Conservation (phyloP, 2,113 vertebrate genomes). For the Gavia stellata region DNA sequence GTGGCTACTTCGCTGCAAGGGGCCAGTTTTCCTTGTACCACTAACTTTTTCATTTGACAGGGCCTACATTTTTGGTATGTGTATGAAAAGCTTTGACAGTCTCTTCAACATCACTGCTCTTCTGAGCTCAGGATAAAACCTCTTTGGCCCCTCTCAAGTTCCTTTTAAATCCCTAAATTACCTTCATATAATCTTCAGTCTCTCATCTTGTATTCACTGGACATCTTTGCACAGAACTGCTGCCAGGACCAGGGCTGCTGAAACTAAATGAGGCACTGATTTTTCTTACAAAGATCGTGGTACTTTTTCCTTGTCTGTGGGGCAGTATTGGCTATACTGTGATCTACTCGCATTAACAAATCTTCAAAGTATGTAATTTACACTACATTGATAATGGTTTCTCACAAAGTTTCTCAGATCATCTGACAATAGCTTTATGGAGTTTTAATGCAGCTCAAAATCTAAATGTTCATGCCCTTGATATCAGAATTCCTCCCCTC, state of each 20-base stretch:
- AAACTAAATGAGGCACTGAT: neutral
- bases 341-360: neutral
- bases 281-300: neutral
- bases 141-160: slow-evolving; percentile 30
- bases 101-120: slow-evolving; percentile 20
- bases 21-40: neutral
- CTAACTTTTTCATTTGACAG: neutral
- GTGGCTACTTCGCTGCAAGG: neutral
- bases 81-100: slow-evolving; percentile 36
- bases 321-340: neutral
- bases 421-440: neutral
- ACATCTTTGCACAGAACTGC: neutral
- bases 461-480: neutral
- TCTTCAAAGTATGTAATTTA: neutral
- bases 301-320: neutral
- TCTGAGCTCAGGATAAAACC: slow-evolving; percentile 31
- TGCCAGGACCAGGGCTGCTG: neutral
- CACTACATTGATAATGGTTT: neutral
- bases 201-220: slow-evolving; percentile 3
- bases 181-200: slow-evolving; percentile 14
- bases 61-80: neutral
- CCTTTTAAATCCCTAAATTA: slow-evolving; percentile 53
- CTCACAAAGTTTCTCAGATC: neutral
- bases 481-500: neutral
- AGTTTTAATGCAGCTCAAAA: neutral